phyloP scores from a whole-genome alignment of 2,888 invertebrate genomes.

The Heliconius erato region DNA sequence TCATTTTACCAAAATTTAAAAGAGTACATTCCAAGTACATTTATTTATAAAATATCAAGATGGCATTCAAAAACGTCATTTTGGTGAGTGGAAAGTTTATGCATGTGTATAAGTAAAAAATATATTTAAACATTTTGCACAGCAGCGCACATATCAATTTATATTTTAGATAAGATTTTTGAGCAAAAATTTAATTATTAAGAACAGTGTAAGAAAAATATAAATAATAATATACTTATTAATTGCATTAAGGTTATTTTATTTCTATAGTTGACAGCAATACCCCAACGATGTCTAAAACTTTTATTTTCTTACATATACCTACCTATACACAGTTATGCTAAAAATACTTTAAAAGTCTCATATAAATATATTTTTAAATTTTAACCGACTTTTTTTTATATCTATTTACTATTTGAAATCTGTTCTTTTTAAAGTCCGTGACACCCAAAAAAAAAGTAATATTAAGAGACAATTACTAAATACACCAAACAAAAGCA shows the following conservation, averaged over 20 bases:
- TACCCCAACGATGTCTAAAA: neutral
- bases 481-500: too few relatives aligned
- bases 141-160: constrained; percentile 29
- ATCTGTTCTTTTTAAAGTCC: too few relatives aligned
- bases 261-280: neutral
- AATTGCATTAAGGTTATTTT: neutral
- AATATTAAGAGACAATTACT: too few relatives aligned
- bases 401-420: too few relatives aligned
- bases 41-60: neutral
- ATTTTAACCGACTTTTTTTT: too few relatives aligned
- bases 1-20: neutral
- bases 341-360: too few relatives aligned
- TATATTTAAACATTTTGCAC: constrained; percentile 25
- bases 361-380: too few relatives aligned
- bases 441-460: too few relatives aligned
- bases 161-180: constrained; percentile 36
- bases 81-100: neutral
- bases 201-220: neutral
- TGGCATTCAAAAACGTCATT: neutral
- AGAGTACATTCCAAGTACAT: constrained; percentile 9
- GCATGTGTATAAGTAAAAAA: neutral
- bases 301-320: neutral
- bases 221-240: constrained; percentile 8
- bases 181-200: constrained; percentile 19
- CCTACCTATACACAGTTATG: neutral